phyloP scores from a whole-genome alignment of 2,113 vertebrate species.

The Nannospalax galili region DNA sequence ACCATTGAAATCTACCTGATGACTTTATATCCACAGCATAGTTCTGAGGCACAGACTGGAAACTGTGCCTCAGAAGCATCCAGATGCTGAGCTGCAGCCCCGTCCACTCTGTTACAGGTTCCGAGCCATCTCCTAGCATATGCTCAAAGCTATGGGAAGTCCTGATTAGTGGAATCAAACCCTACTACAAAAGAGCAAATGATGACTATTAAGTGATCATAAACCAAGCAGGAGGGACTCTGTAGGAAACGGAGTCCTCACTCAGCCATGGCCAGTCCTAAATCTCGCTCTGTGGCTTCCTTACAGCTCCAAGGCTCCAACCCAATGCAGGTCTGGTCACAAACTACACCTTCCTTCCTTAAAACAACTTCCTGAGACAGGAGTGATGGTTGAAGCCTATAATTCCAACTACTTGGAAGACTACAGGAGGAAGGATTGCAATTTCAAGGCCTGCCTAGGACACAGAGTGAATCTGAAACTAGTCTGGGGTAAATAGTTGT shows the following conservation, averaged over 20 bases:
- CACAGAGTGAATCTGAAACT: not conserved
- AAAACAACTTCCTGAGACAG: not conserved
- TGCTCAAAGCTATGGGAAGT: not conserved
- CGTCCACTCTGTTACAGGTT: not conserved
- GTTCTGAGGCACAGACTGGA: not conserved
- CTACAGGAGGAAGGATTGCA: not conserved
- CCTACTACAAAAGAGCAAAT: constrained; percentile 46
- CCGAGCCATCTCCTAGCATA: constrained; percentile 9
- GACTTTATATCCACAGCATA: no score
- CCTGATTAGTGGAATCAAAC: not conserved
- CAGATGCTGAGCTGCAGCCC: not conserved
- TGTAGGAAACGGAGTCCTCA: not conserved
- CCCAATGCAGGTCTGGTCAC: not conserved
- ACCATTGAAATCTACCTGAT: no score
- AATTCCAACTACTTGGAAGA: not conserved
- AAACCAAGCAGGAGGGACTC: not conserved
- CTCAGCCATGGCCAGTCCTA: not conserved
- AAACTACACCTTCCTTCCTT: not conserved
- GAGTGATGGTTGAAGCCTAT: not conserved
- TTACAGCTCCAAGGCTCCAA: not conserved
- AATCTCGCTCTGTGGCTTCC: not conserved
- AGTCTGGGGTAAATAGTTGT: not conserved
- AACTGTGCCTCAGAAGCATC: constrained; percentile 12
- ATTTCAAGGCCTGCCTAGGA: not conserved
- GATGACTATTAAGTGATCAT: not conserved